Conservation (phyloP, 2,888 invertebrate genomes). For the Panopea generosa region DNA sequence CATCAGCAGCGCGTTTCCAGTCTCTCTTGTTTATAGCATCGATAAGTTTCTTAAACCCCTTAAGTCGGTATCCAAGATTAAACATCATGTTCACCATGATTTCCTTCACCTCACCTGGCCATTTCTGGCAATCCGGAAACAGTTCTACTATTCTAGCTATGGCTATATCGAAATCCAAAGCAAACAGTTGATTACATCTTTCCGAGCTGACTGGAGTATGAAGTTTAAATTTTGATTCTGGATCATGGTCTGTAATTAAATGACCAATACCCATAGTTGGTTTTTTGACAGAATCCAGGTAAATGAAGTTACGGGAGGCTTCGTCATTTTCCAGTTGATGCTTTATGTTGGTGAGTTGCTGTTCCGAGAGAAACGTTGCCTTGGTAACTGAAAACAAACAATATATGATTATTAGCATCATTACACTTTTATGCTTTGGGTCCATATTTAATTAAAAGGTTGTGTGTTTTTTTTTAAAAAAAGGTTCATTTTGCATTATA, state of each 20-base stretch:
- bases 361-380: too few species aligned
- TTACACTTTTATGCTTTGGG: too few species aligned
- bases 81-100: constrained; percentile 38
- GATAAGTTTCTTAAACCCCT: constrained; percentile 4
- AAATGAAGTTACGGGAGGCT: constrained; percentile 10
- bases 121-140: background rate
- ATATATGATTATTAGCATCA: too few species aligned
- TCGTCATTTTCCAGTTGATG: constrained; percentile 27
- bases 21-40: constrained; percentile 18
- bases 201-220: constrained; percentile 5
- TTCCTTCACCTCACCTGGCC: constrained; percentile 24
- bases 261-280: constrained; percentile 39
- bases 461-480: too few species aligned
- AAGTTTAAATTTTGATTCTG: constrained; percentile 9
- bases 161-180: constrained; percentile 13
- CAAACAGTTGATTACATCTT: constrained; percentile 9
- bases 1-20: constrained; percentile 22
- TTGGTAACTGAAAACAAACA: too few species aligned
- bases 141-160: background rate
- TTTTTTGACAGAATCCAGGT: background rate
- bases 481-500: too few species aligned
- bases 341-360: too few species aligned
- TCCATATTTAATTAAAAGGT: too few species aligned
- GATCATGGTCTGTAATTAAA: constrained; percentile 9
- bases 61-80: constrained; percentile 23